A percentile compares a stretch with the other conserved stretches of the same genome.
Conservation (phyloP, 2,113 vertebrate species). For the Oenanthe oenanthe region DNA sequence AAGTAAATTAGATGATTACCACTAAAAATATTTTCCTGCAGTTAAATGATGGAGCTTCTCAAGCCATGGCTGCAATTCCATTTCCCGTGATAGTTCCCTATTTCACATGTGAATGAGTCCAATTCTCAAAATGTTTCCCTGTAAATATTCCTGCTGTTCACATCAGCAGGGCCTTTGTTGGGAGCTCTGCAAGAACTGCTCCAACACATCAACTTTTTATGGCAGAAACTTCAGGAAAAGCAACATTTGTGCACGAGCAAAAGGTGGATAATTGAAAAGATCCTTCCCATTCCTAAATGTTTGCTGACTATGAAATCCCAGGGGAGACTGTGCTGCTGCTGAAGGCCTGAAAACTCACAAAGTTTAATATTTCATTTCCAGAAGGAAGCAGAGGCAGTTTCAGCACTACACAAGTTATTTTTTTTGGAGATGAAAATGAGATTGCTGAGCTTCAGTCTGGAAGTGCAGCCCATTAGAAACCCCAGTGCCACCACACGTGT, state of each 20-base stretch:
- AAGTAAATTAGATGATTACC: not conserved
- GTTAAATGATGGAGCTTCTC: not conserved
- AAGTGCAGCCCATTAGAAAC: not conserved
- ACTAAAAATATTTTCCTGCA: not conserved
- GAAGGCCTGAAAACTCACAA: not conserved
- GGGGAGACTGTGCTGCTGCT: not conserved
- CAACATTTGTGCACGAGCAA: not conserved
- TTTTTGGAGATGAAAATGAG: slow-evolving; percentile 12
- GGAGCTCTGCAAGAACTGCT: not conserved
- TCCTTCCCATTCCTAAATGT: slow-evolving; percentile 9
- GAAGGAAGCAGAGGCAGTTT: not conserved
- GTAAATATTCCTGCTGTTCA: not conserved
- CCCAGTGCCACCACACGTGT: not conserved
- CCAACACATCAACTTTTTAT: not conserved
- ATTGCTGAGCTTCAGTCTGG: not conserved
- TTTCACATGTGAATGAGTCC: slow-evolving; percentile 46
- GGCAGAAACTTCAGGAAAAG: not conserved
- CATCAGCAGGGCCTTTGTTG: not conserved
- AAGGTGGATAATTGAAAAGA: slow-evolving; percentile 19
- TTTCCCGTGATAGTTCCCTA: not conserved
- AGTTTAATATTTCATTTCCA: slow-evolving; percentile 29
- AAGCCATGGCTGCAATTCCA: not conserved
- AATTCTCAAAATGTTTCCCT: not conserved
- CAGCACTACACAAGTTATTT: not conserved
- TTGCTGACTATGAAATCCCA: not conserved